These are phyloP conservation scores for Aromia moschata DNA, from an alignment of 2,888 invertebrate species.

Conservation along the genomic window DNA sequence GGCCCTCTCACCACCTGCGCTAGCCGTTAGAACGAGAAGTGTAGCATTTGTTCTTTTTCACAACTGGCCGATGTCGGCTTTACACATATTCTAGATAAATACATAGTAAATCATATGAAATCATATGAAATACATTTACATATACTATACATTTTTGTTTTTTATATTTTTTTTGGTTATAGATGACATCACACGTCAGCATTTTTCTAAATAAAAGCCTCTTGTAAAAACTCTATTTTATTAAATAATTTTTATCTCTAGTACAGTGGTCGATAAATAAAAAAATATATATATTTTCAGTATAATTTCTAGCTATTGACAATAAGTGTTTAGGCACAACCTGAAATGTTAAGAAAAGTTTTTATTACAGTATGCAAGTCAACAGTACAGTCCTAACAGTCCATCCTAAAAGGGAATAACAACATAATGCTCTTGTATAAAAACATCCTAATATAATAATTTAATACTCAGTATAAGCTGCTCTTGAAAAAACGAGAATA, in stretches of 20 bases:
- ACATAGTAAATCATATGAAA: no score
- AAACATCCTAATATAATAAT: conserved; percentile 1
- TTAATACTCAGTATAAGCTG: conserved; percentile 4
- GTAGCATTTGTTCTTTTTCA: no score
- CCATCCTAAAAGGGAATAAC: conserved; percentile 5
- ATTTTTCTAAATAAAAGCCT: conserved; percentile 4
- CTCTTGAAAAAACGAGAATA: conserved; percentile 14
- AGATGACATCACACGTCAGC: background rate
- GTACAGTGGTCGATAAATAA: conserved; percentile 34
- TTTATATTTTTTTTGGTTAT: background rate
- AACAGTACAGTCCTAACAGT: conserved; percentile 16
- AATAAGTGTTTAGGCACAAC: conserved; percentile 36
- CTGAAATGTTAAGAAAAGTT: conserved; percentile 26
- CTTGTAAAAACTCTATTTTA: conserved; percentile 32
- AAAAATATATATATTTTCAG: conserved; percentile 38
- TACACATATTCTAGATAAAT: no score
- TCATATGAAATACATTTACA: no score
- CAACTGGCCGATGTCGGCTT: no score
- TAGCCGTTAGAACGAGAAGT: no score
- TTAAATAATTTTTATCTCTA: conserved; percentile 28
- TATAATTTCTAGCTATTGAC: conserved; percentile 29
- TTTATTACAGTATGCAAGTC: conserved; percentile 19
- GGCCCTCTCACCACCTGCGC: no score
- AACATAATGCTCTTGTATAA: conserved; percentile 1
- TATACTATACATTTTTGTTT: no score